A percentile compares a stretch with the other conserved stretches of the same genome.
phyloP scores from a whole-genome alignment of 2,797 vertebrate species.

The Chelmon rostratus region DNA sequence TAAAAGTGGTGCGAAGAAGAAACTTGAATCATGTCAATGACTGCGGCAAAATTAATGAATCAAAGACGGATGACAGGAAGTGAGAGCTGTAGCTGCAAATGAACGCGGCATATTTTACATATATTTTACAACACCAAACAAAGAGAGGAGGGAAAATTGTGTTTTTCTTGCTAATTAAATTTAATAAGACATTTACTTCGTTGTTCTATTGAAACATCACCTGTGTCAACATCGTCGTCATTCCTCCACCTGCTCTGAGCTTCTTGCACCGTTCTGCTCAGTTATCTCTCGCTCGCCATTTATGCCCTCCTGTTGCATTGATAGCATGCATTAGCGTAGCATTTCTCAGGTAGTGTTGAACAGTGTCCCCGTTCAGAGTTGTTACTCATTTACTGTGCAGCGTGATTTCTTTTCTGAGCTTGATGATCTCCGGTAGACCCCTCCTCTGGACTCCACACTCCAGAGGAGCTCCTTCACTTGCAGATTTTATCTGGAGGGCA shows the following conservation, averaged over 20 bases:
- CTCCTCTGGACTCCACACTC: constrained; percentile 30
- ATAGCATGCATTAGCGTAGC: background rate
- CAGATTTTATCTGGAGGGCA: constrained; percentile 53
- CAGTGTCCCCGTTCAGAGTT: constrained; percentile 6
- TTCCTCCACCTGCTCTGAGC: constrained; percentile 22
- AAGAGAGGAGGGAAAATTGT: background rate
- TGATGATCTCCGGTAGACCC: constrained; percentile 17
- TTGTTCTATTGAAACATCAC: background rate
- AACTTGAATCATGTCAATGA: background rate
- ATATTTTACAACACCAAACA: background rate
- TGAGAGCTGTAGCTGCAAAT: background rate
- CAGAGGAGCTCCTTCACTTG: constrained; percentile 33
- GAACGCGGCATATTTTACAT: background rate
- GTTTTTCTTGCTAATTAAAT: constrained; percentile 13
- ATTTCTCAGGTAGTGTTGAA: background rate
- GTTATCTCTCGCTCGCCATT: background rate
- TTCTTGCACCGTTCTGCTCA: background rate
- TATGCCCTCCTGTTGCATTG: constrained; percentile 1
- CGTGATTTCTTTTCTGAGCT: background rate
- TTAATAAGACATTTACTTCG: background rate
- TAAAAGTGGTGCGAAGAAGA: background rate
- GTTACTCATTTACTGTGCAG: background rate
- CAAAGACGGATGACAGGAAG: background rate
- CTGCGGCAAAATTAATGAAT: background rate
- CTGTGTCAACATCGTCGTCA: background rate